Base-by-base conservation (phyloP, 92 coral and sea anemone species). In the Porites divaricata region DNA sequence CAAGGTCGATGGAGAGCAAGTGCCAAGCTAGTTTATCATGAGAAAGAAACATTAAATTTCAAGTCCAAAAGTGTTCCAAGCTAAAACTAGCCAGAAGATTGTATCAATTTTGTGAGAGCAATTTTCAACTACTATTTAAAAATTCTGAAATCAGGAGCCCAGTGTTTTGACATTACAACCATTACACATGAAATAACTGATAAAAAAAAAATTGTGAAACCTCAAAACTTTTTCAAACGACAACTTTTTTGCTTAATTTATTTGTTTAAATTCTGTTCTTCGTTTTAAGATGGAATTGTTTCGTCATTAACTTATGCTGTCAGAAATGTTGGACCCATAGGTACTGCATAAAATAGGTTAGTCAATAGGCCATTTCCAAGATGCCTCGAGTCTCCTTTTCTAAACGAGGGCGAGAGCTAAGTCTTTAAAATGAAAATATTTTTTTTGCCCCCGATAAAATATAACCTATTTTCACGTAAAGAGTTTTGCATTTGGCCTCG, bases 111-210 rank as follows among this genome's bases (percentile, higher is more conserved):
- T 35, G 72, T 41, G 74, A 7, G 20, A 68, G 15, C 4, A 12
- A 2, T 13, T n/a, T 25, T 17, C 10, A 20, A 72, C 23, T 15
- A n/a, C 61, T 22, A 53, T 53, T 26, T 50, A 22, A 15, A n/a
- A 75, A 20, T 2, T 45, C 13, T 21, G 23, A n/a, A 73, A 25
- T 26, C 67, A 75, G 45, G 65, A 61, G n/a, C n/a, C 6, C 2
- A 12, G n/a, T 21, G n/a, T 73, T n/a, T 80, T 67, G 84, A 62
- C 76, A 65, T 53, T 80, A 74, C 76, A 80, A 24, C 84, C 66
- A 54, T 68, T 35, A 67, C 68, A 80, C n/a, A n/a, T 49, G 28
- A 66, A 25, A 79, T 15, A 56, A 58, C 20, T n/a, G 24, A 51
- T 49, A 10, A 35, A 79, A 51, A 79, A 67, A 6, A 1, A 2